These are phyloP conservation scores for Drosophila villosipedis DNA, from an alignment of 2,888 invertebrate genomes.

Conservation along the genomic window DNA sequence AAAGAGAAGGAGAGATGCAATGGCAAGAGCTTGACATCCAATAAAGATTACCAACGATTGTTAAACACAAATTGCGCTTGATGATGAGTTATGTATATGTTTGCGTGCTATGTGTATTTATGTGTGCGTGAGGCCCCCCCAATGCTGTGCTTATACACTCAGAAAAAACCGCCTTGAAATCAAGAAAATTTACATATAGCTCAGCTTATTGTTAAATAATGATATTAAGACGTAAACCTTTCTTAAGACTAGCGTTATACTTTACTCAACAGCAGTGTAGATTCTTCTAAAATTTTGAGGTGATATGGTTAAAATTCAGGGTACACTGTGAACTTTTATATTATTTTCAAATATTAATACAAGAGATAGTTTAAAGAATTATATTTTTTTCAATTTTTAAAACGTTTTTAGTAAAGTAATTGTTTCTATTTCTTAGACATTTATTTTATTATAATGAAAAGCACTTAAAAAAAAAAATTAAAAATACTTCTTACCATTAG, in stretches of 20 bases:
- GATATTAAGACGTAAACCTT: neutral
- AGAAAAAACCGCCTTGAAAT: neutral
- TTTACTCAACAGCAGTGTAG: neutral
- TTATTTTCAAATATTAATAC: neutral
- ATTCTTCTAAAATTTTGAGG: neutral
- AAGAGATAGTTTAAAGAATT: neutral
- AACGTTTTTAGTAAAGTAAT: too few species aligned
- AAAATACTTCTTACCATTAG: too few species aligned
- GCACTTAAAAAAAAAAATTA: too few species aligned
- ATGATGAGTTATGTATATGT: constrained; percentile 68
- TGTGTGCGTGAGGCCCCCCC: constrained; percentile 27
- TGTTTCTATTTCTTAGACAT: neutral
- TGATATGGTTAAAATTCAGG: neutral
- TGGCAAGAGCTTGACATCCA: constrained; percentile 67
- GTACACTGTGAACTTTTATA: neutral
- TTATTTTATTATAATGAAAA: neutral
- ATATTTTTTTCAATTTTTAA: too few species aligned
- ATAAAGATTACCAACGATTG: constrained; percentile 78
- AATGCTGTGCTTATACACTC: constrained; percentile 10
- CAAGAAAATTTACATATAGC: neutral
- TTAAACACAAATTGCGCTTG: constrained; percentile 77
- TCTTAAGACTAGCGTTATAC: neutral
- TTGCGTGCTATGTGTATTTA: constrained; percentile 33
- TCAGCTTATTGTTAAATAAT: neutral
- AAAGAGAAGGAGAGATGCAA: neutral